Evolutionary conservation across 2,888 invertebrate genomes (phyloP).

Genomic region (Phaedon cochleariae): DNA sequence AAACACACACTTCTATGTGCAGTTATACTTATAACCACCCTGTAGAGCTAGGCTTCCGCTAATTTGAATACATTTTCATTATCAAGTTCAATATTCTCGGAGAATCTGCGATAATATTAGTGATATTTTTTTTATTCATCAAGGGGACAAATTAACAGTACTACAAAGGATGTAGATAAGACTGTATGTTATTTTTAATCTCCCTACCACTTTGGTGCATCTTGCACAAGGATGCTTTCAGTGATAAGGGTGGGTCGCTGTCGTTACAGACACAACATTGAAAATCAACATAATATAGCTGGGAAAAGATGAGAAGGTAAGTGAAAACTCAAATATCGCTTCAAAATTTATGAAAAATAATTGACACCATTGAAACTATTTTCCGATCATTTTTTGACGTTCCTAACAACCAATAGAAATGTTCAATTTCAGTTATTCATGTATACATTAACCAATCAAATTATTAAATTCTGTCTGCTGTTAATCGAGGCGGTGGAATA

Average conservation of each 20-base stretch:
- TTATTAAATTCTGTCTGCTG: too few relatives aligned
- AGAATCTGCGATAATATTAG: background rate
- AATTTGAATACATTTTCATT: background rate
- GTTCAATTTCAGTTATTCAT: too few relatives aligned
- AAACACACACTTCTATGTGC: too few relatives aligned
- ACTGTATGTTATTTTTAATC: slow-evolving; percentile 2
- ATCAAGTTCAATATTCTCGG: background rate
- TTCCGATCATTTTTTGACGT: too few relatives aligned
- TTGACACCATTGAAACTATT: too few relatives aligned
- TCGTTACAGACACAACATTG: background rate
- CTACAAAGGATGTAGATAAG: slow-evolving; percentile 11
- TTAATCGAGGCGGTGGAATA: too few relatives aligned
- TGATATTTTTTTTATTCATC: background rate
- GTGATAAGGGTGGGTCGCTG: slow-evolving; percentile 2
- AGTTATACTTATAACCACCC: too few relatives aligned
- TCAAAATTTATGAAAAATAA: too few relatives aligned
- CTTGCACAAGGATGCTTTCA: slow-evolving; percentile 4
- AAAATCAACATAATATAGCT: background rate
- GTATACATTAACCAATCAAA: too few relatives aligned
- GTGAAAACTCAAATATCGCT: background rate
- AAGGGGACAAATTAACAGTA: background rate
- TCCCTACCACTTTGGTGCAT: background rate
- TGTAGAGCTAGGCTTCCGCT: too few relatives aligned
- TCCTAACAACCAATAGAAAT: too few relatives aligned
- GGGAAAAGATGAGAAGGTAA: background rate